These are phyloP conservation scores for Penaeus japonicus DNA, from an alignment of 1,140 invertebrate species.

Conservation along the genomic window DNA sequence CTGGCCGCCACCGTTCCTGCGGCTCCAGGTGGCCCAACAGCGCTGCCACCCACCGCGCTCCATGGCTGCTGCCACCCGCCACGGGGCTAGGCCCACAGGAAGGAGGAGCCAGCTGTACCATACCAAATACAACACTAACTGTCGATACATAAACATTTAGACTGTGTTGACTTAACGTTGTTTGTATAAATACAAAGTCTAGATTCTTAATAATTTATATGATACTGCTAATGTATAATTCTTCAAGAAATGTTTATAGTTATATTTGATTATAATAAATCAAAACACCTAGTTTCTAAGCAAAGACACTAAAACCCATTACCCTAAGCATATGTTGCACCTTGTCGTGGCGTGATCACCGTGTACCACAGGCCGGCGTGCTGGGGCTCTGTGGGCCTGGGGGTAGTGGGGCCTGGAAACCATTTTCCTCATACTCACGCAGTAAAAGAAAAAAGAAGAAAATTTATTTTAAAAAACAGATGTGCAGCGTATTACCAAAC, in stretches of 20 bases:
- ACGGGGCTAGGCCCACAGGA: slow-evolving; percentile 31
- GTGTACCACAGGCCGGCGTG: slow-evolving; percentile 41
- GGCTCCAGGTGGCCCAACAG: slow-evolving; percentile 25
- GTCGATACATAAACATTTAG: slow-evolving; percentile 52
- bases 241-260: slow-evolving; percentile 47
- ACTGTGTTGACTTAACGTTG: slow-evolving; percentile 51
- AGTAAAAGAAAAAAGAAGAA: neutral
- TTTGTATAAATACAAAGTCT: slow-evolving; percentile 54
- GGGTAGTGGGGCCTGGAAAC: slow-evolving; percentile 10
- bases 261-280: slow-evolving; percentile 48
- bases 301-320: slow-evolving; percentile 38
- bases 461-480: neutral
- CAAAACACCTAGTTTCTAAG: slow-evolving; percentile 39
- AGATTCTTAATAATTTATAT: slow-evolving; percentile 55
- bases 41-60: slow-evolving; percentile 11
- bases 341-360: slow-evolving; percentile 39
- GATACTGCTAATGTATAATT: slow-evolving; percentile 49
- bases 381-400: slow-evolving; percentile 30
- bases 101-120: slow-evolving; percentile 43
- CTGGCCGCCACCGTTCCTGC: slow-evolving; percentile 38
- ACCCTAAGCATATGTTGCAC: slow-evolving; percentile 42
- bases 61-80: slow-evolving; percentile 24
- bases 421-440: neutral
- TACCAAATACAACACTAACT: slow-evolving; percentile 50
- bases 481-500: no score